Evolutionary conservation across 2,888 invertebrate species (phyloP).

Genomic region (Teinopalpus imperialis): DNA sequence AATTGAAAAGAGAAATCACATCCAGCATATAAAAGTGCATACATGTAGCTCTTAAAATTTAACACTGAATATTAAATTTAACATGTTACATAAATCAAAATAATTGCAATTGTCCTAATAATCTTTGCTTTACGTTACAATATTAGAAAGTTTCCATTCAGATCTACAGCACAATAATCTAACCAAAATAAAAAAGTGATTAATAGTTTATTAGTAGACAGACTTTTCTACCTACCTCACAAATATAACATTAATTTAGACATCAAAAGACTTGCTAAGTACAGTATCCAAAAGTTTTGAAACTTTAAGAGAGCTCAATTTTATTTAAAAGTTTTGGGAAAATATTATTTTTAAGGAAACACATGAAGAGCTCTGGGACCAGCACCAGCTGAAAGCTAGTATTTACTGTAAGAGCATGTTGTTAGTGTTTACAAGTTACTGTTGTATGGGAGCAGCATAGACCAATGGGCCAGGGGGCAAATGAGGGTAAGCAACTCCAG

Average conservation of each 20-base stretch:
- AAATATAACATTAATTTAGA: slow-evolving; percentile 35
- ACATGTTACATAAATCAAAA: slow-evolving; percentile 9
- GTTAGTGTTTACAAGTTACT: slow-evolving; percentile 70
- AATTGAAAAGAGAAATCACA: slow-evolving; percentile 69
- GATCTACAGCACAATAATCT: slow-evolving; percentile 60
- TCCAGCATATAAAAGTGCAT: slow-evolving; percentile 33
- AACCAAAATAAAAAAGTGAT: slow-evolving; percentile 42
- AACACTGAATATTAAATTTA: slow-evolving; percentile 13
- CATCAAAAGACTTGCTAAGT: slow-evolving; percentile 47
- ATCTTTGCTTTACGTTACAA: slow-evolving; percentile 24
- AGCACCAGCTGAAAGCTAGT: slow-evolving; percentile 5
- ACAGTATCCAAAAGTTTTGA: slow-evolving; percentile 36
- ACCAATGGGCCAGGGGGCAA: slow-evolving; percentile 79
- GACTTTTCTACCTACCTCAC: slow-evolving; percentile 9
- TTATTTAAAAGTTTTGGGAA: slow-evolving; percentile 7
- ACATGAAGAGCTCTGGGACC: not conserved
- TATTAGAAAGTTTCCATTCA: slow-evolving; percentile 68
- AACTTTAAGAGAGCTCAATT: slow-evolving; percentile 19
- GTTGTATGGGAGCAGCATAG: slow-evolving; percentile 87
- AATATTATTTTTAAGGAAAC: slow-evolving; percentile 7
- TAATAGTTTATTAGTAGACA: slow-evolving; percentile 7
- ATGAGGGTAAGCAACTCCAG: slow-evolving; percentile 83
- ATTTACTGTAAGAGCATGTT: slow-evolving; percentile 16
- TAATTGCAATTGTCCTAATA: slow-evolving; percentile 17
- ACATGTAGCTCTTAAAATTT: slow-evolving; percentile 8